Conservation (phyloP, 1,140 invertebrate genomes). For the Diabrotica undecimpunctata region DNA sequence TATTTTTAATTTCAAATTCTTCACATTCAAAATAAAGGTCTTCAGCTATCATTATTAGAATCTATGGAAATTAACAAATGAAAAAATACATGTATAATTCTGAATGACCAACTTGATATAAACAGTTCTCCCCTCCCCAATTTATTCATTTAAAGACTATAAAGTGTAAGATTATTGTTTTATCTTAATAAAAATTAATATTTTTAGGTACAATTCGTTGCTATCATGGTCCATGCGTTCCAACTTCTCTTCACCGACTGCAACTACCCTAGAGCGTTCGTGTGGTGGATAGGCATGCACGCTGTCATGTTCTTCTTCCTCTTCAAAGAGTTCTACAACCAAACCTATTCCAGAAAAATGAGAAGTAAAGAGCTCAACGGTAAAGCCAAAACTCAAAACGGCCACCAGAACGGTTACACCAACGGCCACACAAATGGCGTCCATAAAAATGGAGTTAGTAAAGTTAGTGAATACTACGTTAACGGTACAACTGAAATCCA, state of each 20-base stretch:
- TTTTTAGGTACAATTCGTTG: constrained; percentile 71
- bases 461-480: constrained; percentile 10
- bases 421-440: neutral
- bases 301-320: constrained; percentile 90
- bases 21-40: no score
- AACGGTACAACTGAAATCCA: constrained; percentile 6
- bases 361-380: constrained; percentile 16
- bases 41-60: no score
- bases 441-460: constrained; percentile 4
- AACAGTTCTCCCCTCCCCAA: no score
- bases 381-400: constrained; percentile 12
- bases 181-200: neutral
- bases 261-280: constrained; percentile 75
- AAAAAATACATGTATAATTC: no score
- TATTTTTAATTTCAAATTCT: no score
- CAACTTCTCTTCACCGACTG: constrained; percentile 83
- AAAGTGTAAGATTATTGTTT: neutral
- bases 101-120: no score
- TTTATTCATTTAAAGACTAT: no score
- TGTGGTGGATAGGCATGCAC: constrained; percentile 86
- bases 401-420: neutral
- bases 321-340: constrained; percentile 89
- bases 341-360: constrained; percentile 59
- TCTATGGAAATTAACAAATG: no score
- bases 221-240: constrained; percentile 76